These are phyloP conservation scores for Myotis myotis DNA, from an alignment of 2,797 vertebrate genomes.

Conservation along the genomic window DNA sequence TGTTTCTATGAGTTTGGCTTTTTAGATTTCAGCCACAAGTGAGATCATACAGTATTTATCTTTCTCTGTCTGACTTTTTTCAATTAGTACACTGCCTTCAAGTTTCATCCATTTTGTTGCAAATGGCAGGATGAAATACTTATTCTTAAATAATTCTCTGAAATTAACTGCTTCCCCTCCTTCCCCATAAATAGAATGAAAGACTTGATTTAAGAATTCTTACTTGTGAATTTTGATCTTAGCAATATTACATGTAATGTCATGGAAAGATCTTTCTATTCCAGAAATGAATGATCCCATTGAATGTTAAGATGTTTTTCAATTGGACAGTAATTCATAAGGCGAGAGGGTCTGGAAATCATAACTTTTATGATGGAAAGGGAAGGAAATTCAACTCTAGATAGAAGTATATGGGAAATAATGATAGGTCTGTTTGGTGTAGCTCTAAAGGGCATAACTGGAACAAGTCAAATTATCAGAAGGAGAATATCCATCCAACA, in stretches of 20 bases:
- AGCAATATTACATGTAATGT: neutral
- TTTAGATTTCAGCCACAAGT: neutral
- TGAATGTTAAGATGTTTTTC: constrained; percentile 17
- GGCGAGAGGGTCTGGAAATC: neutral
- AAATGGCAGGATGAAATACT: neutral
- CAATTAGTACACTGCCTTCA: neutral
- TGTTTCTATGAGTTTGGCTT: neutral
- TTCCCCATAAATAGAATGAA: neutral
- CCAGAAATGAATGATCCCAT: constrained; percentile 19
- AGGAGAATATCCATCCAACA: neutral
- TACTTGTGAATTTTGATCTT: neutral
- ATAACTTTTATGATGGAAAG: constrained; percentile 8
- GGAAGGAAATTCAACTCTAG: neutral
- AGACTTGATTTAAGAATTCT: neutral
- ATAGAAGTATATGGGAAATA: neutral
- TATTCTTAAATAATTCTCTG: constrained; percentile 3
- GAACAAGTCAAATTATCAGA: neutral
- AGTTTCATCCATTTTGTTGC: neutral
- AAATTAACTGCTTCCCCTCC: neutral
- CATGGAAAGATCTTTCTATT: neutral
- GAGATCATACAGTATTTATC: neutral
- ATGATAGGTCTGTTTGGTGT: neutral
- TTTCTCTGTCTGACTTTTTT: neutral
- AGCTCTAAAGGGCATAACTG: neutral
- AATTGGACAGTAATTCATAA: neutral